Conservation (phyloP, 2,797 vertebrate genomes). For the Myotis myotis region DNA sequence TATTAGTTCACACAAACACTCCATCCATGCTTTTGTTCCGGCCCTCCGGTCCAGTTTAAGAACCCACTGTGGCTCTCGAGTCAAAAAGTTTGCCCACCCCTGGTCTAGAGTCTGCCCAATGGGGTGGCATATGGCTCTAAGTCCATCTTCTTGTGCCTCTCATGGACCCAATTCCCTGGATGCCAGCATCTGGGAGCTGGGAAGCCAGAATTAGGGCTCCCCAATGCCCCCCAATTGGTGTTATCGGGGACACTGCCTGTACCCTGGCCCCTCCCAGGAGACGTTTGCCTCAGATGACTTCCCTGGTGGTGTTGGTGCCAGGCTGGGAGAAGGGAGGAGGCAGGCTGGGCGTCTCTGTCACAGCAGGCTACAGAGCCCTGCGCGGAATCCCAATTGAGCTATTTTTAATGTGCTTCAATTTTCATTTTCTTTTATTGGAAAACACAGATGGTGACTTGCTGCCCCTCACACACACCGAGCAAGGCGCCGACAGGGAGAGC, state of each 20-base stretch:
- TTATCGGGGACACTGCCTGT: not conserved
- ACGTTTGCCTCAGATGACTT: conserved; percentile 71
- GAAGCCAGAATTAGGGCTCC: not conserved
- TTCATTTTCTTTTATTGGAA: conserved; percentile 87
- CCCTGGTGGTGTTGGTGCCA: not conserved
- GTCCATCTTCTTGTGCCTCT: not conserved
- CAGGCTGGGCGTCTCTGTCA: conserved; percentile 68
- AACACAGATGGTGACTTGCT: conserved; percentile 84
- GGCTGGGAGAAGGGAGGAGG: conserved; percentile 61
- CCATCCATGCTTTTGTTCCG: no score
- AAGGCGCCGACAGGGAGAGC: conserved; percentile 61
- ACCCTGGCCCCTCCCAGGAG: not conserved
- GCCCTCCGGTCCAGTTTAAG: no score
- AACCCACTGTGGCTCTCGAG: no score
- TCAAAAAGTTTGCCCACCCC: no score
- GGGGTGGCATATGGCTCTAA: not conserved
- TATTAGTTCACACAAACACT: no score
- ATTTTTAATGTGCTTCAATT: conserved; percentile 84
- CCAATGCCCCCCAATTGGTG: accelerated
- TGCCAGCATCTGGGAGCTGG: not conserved
- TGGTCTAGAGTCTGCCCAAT: not conserved
- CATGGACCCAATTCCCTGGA: not conserved
- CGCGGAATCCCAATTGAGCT: conserved; percentile 82
- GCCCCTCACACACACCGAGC: conserved; percentile 55
- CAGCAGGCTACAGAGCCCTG: conserved; percentile 79